Conservation (phyloP, 1,140 invertebrate genomes). For the Cephus cinctus region DNA sequence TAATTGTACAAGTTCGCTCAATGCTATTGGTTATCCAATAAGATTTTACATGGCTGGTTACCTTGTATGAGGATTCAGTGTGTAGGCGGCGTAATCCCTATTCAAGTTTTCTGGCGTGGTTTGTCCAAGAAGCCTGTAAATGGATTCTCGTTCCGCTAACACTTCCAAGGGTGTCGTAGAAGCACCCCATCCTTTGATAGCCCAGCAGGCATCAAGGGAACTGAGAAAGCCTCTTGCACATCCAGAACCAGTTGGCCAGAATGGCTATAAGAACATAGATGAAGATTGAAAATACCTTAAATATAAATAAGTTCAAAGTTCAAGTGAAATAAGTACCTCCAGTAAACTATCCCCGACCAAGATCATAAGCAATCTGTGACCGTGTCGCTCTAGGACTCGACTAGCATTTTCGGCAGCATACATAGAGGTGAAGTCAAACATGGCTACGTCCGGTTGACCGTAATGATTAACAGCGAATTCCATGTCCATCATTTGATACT, state of each 20-base stretch:
- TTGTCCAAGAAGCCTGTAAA: constrained; percentile 88
- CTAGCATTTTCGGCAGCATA: constrained; percentile 95
- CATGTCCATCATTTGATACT: constrained; percentile 82
- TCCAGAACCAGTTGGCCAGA: constrained; percentile 98
- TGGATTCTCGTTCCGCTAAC: constrained; percentile 91
- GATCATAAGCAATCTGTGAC: constrained; percentile 79
- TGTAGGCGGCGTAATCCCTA: constrained; percentile 85
- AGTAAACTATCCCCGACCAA: constrained; percentile 95
- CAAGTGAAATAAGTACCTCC: constrained; percentile 62
- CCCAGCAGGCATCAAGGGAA: constrained; percentile 95
- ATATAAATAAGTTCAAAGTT: background rate
- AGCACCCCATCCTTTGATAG: constrained; percentile 81
- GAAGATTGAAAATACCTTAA: background rate
- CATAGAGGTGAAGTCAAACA: constrained; percentile 99
- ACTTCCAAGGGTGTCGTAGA: constrained; percentile 73
- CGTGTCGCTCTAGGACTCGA: constrained; percentile 74
- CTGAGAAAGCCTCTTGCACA: constrained; percentile 96
- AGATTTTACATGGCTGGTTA: no score
- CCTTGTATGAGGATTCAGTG: constrained; percentile 85
- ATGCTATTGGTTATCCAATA: no score
- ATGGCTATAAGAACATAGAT: constrained; percentile 67
- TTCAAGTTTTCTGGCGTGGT: constrained; percentile 95
- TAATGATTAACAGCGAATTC: constrained; percentile 99
- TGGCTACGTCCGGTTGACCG: constrained; percentile 96
- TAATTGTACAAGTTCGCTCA: constrained; percentile 20